Evolutionary conservation across 2,888 invertebrate genomes (phyloP), one percentile per base, ranked within the genome.

Genomic region (Conops quadrifasciatus): DNA sequence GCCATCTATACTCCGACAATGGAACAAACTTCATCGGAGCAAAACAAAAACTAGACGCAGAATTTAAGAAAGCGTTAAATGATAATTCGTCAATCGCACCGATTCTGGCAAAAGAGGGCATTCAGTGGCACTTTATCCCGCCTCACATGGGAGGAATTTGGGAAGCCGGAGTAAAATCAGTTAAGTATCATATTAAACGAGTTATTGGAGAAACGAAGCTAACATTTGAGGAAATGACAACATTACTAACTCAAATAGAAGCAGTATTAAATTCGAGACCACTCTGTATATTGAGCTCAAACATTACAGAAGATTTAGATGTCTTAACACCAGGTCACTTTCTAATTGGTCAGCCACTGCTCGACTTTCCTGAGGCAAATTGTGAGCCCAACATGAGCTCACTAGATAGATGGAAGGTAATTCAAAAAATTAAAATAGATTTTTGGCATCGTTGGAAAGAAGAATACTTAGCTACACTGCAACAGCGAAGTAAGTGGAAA

Each of bases 361-460:
- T 71, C 30, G 59, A 43, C 1, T 28, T n/a, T 11, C 59, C 59
- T 2, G 60, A 60, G 15, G 30, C 13, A n/a, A 15, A n/a, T 2
- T 13, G 30, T 15, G 24, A 60, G 1, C 5, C 26, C 4, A 24
- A 16, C 15, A 65, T 58, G 2, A 15, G n/a, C 4, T 16, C 45
- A 9, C 49, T 70, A 7, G 47, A 60, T 15, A 30, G 65, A 47
- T 65, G 65, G 64, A 64, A 65, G 30, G 19, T 64, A 4, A n/a
- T 70, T 13, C 65, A 70, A 16, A 64, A 60, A 28, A 13, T 70
- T 1, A 59, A 16, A 16, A 19, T 4, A 45, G 26, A 70, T 47
- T 65, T 70, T n/a, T 70, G 64, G 70, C 21, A 45, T 24, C 30
- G 26, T 13, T 70, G 70, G 70, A 58, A 59, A 19, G 36, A 47